Conservation (phyloP, 2,888 invertebrate genomes). For the Ecdyonurus torrentis region DNA sequence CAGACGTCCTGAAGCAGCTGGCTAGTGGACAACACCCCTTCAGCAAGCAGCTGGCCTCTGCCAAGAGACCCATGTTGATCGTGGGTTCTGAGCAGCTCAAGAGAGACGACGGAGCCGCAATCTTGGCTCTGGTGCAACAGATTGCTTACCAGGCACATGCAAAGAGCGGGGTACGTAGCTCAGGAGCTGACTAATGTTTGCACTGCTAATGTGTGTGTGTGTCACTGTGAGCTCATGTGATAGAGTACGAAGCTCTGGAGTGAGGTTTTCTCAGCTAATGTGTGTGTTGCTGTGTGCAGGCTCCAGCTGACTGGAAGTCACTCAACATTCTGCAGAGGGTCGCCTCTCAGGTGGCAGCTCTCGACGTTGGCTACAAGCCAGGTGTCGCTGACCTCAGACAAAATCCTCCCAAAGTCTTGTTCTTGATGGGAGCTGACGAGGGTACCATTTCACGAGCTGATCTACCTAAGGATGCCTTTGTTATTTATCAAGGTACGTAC, state of each 20-base stretch:
- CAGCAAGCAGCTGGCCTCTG: constrained; percentile 46
- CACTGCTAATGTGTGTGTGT: too few relatives aligned
- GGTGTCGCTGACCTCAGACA: constrained; percentile 41
- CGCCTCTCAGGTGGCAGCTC: constrained; percentile 83
- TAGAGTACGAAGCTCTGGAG: too few relatives aligned
- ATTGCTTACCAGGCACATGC: constrained; percentile 31
- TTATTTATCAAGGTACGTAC: constrained; percentile 86
- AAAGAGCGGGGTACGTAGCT: neutral
- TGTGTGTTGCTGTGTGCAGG: constrained; percentile 19
- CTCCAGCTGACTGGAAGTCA: constrained; percentile 48
- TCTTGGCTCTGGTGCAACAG: constrained; percentile 56
- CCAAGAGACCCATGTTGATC: constrained; percentile 80
- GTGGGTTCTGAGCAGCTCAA: constrained; percentile 75
- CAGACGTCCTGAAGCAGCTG: constrained; percentile 55
- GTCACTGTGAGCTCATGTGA: too few relatives aligned
- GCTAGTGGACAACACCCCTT: constrained; percentile 53
- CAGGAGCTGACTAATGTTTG: neutral
- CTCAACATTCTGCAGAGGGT: constrained; percentile 89
- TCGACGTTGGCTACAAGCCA: constrained; percentile 85
- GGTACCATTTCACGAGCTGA: constrained; percentile 56
- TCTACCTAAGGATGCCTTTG: constrained; percentile 61
- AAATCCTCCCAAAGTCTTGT: constrained; percentile 60
- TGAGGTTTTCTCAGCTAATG: too few relatives aligned
- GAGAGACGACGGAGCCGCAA: constrained; percentile 56
- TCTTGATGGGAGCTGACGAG: constrained; percentile 88